Evolutionary conservation across 1,140 invertebrate genomes (phyloP).

Genomic region (Galleria mellonella): DNA sequence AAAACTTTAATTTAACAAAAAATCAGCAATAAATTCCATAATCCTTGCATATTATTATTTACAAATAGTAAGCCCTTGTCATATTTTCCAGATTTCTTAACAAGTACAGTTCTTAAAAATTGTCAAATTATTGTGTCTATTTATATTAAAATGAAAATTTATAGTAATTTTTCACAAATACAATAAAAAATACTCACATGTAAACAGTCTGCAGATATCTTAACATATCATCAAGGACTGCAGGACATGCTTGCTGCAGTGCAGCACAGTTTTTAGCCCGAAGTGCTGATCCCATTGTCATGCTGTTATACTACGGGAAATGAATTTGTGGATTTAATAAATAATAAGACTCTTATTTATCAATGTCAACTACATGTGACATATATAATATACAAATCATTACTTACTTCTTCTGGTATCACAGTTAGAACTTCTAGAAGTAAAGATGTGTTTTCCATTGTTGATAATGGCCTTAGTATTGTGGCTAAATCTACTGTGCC

Average conservation of each 20-base stretch:
- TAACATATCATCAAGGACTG: constrained; percentile 58
- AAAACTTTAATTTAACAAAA: too few relatives aligned
- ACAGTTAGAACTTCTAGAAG: constrained; percentile 84
- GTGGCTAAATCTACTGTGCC: constrained; percentile 52
- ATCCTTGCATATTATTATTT: too few relatives aligned
- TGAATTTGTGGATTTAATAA: neutral
- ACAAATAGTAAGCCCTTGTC: too few relatives aligned
- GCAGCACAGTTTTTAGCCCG: constrained; percentile 43
- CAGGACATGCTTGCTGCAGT: constrained; percentile 51
- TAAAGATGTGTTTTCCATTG: constrained; percentile 67
- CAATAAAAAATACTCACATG: constrained; percentile 33
- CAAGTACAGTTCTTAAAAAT: too few relatives aligned
- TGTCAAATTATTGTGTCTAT: too few relatives aligned
- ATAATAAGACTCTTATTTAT: neutral
- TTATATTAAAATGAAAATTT: too few relatives aligned
- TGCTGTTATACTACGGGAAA: constrained; percentile 61
- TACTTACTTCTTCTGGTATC: constrained; percentile 86
- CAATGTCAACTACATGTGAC: too few relatives aligned
- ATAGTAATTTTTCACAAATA: too few relatives aligned
- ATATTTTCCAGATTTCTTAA: too few relatives aligned
- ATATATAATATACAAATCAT: neutral
- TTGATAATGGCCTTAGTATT: constrained; percentile 56
- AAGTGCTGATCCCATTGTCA: constrained; percentile 63
- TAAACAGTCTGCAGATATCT: constrained; percentile 48
- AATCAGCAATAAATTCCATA: too few relatives aligned